A percentile compares a stretch with the other conserved stretches of the same genome.
These are phyloP conservation scores for Zaprionus capensis DNA, from an alignment of 1,140 invertebrate genomes.

Conservation along the genomic window DNA sequence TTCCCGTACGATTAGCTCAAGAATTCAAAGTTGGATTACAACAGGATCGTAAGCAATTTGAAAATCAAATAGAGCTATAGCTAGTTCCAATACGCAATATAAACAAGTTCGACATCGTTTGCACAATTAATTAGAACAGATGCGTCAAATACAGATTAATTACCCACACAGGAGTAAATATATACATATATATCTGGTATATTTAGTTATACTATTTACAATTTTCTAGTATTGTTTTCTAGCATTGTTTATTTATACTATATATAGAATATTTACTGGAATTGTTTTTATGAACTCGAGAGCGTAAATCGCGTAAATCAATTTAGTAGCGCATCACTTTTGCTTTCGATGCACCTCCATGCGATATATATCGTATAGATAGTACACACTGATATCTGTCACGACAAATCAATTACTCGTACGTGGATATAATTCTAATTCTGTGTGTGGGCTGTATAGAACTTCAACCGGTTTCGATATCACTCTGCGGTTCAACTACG, in stretches of 20 bases:
- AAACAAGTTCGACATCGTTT: slow-evolving; percentile 17
- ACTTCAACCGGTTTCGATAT: slow-evolving; percentile 4
- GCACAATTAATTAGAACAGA: slow-evolving; percentile 14
- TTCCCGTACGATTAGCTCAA: neutral
- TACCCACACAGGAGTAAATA: neutral
- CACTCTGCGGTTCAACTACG: slow-evolving; percentile 2
- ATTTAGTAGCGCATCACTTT: slow-evolving; percentile 27
- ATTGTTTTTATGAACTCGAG: neutral
- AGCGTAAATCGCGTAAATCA: neutral
- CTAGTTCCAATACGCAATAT: neutral
- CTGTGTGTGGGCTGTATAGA: slow-evolving; percentile 6
- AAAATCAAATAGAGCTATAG: neutral
- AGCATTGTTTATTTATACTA: neutral
- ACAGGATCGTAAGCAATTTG: neutral
- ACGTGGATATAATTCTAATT: slow-evolving; percentile 50
- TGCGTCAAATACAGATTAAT: neutral
- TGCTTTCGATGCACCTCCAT: slow-evolving; percentile 17
- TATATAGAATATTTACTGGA: slow-evolving; percentile 1
- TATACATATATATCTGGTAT: neutral
- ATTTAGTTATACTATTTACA: neutral
- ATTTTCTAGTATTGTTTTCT: too few relatives aligned
- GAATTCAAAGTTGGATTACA: neutral
- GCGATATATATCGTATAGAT: slow-evolving; percentile 1
- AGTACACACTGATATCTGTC: neutral
- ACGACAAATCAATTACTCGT: slow-evolving; percentile 31